phyloP scores from a whole-genome alignment of 2,797 vertebrate genomes.

The Helostoma temminkii region DNA sequence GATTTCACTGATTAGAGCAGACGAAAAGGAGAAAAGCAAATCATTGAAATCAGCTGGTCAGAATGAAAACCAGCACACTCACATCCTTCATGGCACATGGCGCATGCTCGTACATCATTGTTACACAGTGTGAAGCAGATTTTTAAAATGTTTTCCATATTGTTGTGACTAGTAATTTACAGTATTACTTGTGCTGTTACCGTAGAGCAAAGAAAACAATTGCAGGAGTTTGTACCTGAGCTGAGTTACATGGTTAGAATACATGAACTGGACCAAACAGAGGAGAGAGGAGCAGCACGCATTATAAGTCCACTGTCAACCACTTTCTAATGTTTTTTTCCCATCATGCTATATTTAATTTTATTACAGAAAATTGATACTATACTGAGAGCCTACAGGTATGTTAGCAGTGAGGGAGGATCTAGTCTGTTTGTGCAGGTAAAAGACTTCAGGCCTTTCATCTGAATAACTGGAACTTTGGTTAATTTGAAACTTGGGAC shows the following conservation, averaged over 20 bases:
- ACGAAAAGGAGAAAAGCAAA: conserved; percentile 48
- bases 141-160: conserved; percentile 18
- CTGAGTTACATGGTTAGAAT: too few relatives aligned
- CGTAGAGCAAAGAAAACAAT: too few relatives aligned
- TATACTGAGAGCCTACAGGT: background rate
- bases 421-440: background rate
- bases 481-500: too few relatives aligned
- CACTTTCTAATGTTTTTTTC: background rate
- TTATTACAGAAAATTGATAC: background rate
- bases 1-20: conserved; percentile 64
- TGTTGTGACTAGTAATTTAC: conserved; percentile 4
- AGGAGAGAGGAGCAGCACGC: background rate
- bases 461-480: too few relatives aligned
- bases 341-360: background rate
- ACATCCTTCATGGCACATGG: conserved; percentile 22
- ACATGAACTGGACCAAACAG: background rate
- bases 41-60: conserved; percentile 67
- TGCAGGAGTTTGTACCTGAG: too few relatives aligned
- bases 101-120: conserved; percentile 39
- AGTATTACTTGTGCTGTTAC: too few relatives aligned
- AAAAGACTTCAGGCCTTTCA: too few relatives aligned
- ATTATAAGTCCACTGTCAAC: background rate
- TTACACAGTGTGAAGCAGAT: conserved; percentile 33
- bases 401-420: too few relatives aligned
- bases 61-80: conserved; percentile 61